A percentile compares a stretch with the other conserved stretches of the same genome.
phyloP scores from a whole-genome alignment of 2,113 vertebrate species.

The Gambusia affinis region DNA sequence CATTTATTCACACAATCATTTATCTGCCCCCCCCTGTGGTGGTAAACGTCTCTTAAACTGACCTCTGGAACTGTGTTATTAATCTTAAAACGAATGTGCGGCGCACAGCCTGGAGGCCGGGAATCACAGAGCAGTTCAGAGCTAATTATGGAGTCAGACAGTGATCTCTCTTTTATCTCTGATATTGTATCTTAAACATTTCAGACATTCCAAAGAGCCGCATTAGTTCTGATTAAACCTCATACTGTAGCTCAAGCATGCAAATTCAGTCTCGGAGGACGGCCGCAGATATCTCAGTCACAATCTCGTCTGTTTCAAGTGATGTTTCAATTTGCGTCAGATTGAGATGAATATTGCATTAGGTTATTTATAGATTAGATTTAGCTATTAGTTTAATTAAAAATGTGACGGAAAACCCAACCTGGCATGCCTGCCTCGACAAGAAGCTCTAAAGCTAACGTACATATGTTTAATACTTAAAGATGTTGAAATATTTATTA shows the following conservation, averaged over 20 bases:
- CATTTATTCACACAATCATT: constrained; percentile 58
- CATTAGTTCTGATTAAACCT: constrained; percentile 32
- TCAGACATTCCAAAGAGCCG: background rate
- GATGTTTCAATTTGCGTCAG: background rate
- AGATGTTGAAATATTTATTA: too few relatives aligned
- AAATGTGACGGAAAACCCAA: background rate
- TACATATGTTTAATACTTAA: too few relatives aligned
- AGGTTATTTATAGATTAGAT: background rate
- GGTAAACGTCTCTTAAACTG: constrained; percentile 39
- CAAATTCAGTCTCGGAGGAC: background rate
- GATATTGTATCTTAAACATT: constrained; percentile 6
- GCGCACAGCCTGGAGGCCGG: constrained; percentile 20
- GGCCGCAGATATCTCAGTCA: background rate
- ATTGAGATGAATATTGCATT: background rate
- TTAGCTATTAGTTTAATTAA: background rate
- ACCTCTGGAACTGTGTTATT: constrained; percentile 56
- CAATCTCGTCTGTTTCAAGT: background rate
- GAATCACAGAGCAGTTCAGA: constrained; percentile 10
- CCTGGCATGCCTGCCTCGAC: background rate
- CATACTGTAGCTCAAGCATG: constrained; percentile 1
- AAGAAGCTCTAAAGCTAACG: too few relatives aligned
- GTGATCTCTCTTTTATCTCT: constrained; percentile 7
- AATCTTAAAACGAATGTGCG: constrained; percentile 42
- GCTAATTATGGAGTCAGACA: constrained; percentile 34
- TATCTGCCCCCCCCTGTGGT: constrained; percentile 38